Conservation (phyloP, 2,113 vertebrate genomes). For the Meles meles region DNA sequence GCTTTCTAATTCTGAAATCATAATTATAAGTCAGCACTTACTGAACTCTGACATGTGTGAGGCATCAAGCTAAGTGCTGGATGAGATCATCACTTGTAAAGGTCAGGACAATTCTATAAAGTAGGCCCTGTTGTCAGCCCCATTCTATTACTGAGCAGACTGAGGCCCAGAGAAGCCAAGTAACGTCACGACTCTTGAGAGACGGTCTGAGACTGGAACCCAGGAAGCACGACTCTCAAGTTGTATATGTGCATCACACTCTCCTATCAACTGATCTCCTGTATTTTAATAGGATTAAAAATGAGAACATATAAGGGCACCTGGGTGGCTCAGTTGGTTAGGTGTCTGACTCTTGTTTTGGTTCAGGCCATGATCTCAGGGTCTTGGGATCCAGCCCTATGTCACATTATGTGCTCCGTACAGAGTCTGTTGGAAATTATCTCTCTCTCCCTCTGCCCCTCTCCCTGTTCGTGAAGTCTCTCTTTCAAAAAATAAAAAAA, state of each 20-base stretch:
- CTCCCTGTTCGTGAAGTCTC: rapidly evolving
- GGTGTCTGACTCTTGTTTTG: not conserved
- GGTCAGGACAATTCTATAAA: not conserved
- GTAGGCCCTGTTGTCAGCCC: not conserved
- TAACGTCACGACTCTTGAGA: not conserved
- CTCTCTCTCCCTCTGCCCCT: not conserved
- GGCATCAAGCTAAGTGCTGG: not conserved
- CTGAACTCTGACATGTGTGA: not conserved
- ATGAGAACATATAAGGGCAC: not conserved
- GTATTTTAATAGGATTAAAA: not conserved
- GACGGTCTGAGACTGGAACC: not conserved
- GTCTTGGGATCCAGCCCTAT: not conserved
- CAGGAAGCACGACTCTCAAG: not conserved
- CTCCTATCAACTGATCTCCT: not conserved
- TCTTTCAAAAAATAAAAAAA: not conserved
- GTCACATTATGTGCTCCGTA: not conserved
- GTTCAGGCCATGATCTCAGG: not conserved
- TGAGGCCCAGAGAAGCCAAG: not conserved
- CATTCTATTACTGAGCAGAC: not conserved
- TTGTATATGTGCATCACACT: not conserved
- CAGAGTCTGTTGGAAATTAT: not conserved
- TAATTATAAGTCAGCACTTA: not conserved
- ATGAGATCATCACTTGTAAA: not conserved
- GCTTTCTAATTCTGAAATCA: not conserved
- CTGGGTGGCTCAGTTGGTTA: not conserved